Conservation (phyloP, 2,113 vertebrate species). For the Etia nguti region DNA sequence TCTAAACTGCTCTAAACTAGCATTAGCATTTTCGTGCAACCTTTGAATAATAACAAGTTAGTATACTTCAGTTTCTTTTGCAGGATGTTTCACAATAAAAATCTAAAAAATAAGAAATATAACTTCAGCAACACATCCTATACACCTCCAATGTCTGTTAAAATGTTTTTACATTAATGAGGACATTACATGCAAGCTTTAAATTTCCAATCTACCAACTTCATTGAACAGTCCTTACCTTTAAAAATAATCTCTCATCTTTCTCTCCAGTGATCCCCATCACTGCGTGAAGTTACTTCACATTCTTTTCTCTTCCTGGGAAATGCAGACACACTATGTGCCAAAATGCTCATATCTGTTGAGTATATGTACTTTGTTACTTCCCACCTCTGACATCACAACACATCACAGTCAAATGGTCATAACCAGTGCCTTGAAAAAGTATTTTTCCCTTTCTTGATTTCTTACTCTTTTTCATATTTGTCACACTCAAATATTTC, state of each 20-base stretch:
- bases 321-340: not conserved
- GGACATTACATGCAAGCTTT: not conserved
- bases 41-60: not conserved
- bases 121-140: not conserved
- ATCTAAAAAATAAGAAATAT: not conserved
- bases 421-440: not conserved
- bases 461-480: not conserved
- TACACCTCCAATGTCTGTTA: not conserved
- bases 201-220: not conserved
- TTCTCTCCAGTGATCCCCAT: not conserved
- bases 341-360: rapidly evolving
- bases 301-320: not conserved
- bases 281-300: not conserved
- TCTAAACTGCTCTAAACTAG: no score
- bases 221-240: not conserved
- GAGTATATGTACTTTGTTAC: not conserved
- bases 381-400: not conserved
- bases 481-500: not conserved
- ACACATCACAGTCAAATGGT: not conserved
- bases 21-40: not conserved
- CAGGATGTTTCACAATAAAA: not conserved
- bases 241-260: not conserved
- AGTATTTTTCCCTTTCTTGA: not conserved
- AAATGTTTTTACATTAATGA: not conserved
- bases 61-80: not conserved